Evolutionary conservation across 2,888 invertebrate genomes (phyloP), one percentile per base, ranked within the genome.

Genomic region (Meiosimyza decipiens): DNA sequence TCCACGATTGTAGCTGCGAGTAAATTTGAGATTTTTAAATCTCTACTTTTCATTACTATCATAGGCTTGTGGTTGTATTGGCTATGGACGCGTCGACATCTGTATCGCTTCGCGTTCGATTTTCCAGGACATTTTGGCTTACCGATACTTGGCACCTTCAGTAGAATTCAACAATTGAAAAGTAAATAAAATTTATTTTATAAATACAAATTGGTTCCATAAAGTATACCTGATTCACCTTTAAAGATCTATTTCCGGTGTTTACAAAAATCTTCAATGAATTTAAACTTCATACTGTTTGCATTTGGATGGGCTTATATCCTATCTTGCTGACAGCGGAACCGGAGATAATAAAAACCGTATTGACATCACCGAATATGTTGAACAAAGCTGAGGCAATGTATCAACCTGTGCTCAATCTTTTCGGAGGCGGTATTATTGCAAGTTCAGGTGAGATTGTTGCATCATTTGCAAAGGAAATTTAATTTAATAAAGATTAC

Each of bases 331-430:
- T 78, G 9, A 76, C 77, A 5, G 67, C 71, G 0, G 80, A 80
- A 40, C 79, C 79, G 3, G 73, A 62, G 6, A 52, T 77, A 4
- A 72, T 75, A 33, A 77, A 78, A 59, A 72, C 76, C 57, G 68
- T 79, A 47, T 68, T 79, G 0, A 74, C 78, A 18, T 78, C 78
- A 16, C 50, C 75, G 6, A 74, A 75, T 3, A 74, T 79, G 15
- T 57, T 80, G 4, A 73, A 78, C 50, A 80, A 79, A 66, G 69
- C 74, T 9, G 40, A 65, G 16, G 7, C 66, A 2, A 2, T 75
- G 0, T 77, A 77, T 28, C 11, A 15, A 1, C 72, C 75, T 1
- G 0, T 77, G 12, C 47, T 57, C 12, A 11, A 74, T 22, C 28
- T 33, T 13, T 49, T 77, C 11, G 49, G 68, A 6, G 75, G 75